Conservation (phyloP, 2,113 vertebrate genomes). For the Sterna hirundo region DNA sequence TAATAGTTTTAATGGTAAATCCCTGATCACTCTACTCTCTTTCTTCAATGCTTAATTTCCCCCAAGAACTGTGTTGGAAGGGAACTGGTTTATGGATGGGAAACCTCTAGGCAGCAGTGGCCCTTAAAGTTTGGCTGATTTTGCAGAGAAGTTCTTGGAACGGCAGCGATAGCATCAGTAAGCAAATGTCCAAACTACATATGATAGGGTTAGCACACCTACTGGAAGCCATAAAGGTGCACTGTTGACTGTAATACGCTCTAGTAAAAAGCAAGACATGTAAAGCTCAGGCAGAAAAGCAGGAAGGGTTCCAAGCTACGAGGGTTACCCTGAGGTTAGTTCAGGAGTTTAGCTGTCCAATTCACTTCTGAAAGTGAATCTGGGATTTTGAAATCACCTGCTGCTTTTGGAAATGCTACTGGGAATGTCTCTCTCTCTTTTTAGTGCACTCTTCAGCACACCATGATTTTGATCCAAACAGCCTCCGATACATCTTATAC, state of each 20-base stretch:
- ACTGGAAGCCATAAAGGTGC: neutral
- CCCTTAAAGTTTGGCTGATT: neutral
- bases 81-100: neutral
- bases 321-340: neutral
- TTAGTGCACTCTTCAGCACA: neutral
- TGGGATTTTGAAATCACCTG: neutral
- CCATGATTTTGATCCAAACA: neutral
- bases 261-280: neutral
- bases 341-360: neutral
- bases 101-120: neutral
- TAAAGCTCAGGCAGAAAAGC: neutral
- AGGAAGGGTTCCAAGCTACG: neutral
- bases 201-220: neutral
- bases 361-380: neutral
- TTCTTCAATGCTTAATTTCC: neutral
- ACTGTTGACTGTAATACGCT: neutral
- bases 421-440: neutral
- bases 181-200: neutral
- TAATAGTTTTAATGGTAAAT: neutral
- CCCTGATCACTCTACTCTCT: neutral
- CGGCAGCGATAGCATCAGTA: neutral
- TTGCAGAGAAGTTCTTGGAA: neutral
- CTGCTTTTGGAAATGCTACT: neutral
- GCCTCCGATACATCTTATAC: neutral
- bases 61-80: neutral